Evolutionary conservation across 2,113 vertebrate genomes (phyloP).

Genomic region (Abramis brama): DNA sequence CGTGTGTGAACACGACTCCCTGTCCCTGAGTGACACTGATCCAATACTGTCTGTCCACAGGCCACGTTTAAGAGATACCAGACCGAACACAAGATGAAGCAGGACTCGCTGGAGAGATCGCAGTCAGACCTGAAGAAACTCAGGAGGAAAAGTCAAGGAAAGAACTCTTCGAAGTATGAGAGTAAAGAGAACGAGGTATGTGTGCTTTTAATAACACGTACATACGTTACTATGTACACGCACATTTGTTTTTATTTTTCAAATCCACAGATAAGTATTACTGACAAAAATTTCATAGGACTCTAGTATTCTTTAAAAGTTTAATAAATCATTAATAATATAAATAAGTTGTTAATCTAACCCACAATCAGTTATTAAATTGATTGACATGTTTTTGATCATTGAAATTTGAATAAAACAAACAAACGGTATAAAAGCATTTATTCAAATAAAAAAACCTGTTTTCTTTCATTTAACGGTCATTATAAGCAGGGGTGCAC

Average conservation of each 20-base stretch:
- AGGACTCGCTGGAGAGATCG: slow-evolving; percentile 92
- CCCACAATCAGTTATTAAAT: too few species aligned
- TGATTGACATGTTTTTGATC: too few species aligned
- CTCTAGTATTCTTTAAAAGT: too few species aligned
- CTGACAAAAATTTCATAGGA: too few species aligned
- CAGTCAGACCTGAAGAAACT: slow-evolving; percentile 94
- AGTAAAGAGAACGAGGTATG: slow-evolving; percentile 92
- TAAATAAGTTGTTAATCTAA: too few species aligned
- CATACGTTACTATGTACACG: background rate
- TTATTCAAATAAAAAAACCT: too few species aligned
- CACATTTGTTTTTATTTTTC: background rate
- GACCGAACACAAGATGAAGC: slow-evolving; percentile 88
- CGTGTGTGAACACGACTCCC: background rate
- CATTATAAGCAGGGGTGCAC: too few species aligned
- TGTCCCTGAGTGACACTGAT: background rate
- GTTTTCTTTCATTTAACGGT: too few species aligned
- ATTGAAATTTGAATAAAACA: too few species aligned
- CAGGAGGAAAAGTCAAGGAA: slow-evolving; percentile 94
- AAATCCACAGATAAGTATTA: too few species aligned
- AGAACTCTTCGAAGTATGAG: slow-evolving; percentile 90
- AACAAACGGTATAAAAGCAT: too few species aligned
- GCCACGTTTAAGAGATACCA: slow-evolving; percentile 97
- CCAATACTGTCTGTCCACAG: slow-evolving; percentile 69
- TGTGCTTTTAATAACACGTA: background rate
- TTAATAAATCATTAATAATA: too few species aligned